A percentile compares a stretch with the other conserved stretches of the same genome.
These are phyloP conservation scores for Cryptophagus acutangulus DNA, from an alignment of 2,888 invertebrate genomes.

Conservation along the genomic window DNA sequence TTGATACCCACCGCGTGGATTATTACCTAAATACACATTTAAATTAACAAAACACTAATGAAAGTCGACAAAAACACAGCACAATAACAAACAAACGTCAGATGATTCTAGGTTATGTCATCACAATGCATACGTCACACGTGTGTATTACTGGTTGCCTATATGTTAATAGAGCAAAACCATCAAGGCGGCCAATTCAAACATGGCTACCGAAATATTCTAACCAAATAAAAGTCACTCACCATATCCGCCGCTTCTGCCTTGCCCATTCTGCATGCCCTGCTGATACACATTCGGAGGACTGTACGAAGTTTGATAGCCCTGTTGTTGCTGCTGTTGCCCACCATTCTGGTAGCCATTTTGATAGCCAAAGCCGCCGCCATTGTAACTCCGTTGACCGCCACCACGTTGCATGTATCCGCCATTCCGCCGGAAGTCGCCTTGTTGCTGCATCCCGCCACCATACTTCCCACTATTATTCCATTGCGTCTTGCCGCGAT, in stretches of 20 bases:
- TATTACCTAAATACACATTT: slow-evolving; percentile 45
- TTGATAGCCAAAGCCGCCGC: slow-evolving; percentile 47
- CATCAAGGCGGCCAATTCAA: not conserved
- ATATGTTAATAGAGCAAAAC: too few relatives aligned
- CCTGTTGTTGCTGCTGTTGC: slow-evolving; percentile 21
- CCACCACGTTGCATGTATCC: too few relatives aligned
- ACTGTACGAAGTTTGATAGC: slow-evolving; percentile 38
- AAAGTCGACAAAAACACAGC: not conserved
- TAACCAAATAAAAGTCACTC: too few relatives aligned
- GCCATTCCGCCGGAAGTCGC: too few relatives aligned
- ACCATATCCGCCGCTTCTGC: slow-evolving; percentile 32
- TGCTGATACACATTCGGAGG: slow-evolving; percentile 35
- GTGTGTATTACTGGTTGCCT: too few relatives aligned
- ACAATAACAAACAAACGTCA: slow-evolving; percentile 10
- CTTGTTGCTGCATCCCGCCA: slow-evolving; percentile 49
- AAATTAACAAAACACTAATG: not conserved
- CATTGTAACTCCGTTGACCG: slow-evolving; percentile 57
- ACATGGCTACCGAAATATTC: not conserved
- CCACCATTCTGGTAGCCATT: slow-evolving; percentile 27
- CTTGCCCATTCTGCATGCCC: slow-evolving; percentile 24
- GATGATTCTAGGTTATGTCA: too few relatives aligned
- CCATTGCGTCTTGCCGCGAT: slow-evolving; percentile 40
- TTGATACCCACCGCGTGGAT: slow-evolving; percentile 37
- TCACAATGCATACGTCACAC: too few relatives aligned
- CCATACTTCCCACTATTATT: slow-evolving; percentile 26